Base-by-base conservation (phyloP, 2,797 vertebrate species). In the Lepus oiostolus region DNA sequence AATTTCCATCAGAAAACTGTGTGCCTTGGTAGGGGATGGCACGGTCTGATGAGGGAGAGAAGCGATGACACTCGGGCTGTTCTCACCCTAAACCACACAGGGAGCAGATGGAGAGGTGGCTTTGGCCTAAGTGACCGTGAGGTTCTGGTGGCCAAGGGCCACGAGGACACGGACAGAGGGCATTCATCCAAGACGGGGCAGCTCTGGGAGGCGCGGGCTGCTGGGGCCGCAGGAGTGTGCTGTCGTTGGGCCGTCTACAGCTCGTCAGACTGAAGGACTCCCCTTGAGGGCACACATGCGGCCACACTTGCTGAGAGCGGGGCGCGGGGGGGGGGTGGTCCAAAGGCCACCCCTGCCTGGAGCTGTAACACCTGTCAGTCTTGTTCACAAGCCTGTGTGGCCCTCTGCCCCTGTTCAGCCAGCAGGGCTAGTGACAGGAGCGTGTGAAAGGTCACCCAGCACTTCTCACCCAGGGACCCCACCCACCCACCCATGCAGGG, bases 101-200 rank as follows among this genome's bases (percentile, higher is more conserved):
- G 19, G 58, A 32, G 38, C 38, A 60, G 79, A 67, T 75, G 62
- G 62, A 88, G 28, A 50, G 82, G 62, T 68, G 47, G 67, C 38
- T 11, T 22, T 85, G 94, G 58, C 74, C 70, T 35, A 24, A 28
- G 6, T 28, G 47, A 72, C 79, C 12, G 5, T 28, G 82, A 65
- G 65, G 47, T n/a, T 71, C 35, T 10, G 3, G 87, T 32, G 77
- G 72, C 74, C 52, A 8, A 0, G 2, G n/a, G 32, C 67, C 30
- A 16, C 30, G 2, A 1, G 22, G 13, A 0, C 67, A 24, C 16
- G 52, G 63, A 4, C 30, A 0, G 12, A 76, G 50, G 62, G 52
- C 11, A 8, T 3, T 4, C 1, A 1, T 47, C 19, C 38, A 2
- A 0, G 47, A 11, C 28, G 54, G 67, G 13, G 21, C 1, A 16